Evolutionary conservation across 2,797 vertebrate species (phyloP).

Genomic region (Enteromius trimaculatus): DNA sequence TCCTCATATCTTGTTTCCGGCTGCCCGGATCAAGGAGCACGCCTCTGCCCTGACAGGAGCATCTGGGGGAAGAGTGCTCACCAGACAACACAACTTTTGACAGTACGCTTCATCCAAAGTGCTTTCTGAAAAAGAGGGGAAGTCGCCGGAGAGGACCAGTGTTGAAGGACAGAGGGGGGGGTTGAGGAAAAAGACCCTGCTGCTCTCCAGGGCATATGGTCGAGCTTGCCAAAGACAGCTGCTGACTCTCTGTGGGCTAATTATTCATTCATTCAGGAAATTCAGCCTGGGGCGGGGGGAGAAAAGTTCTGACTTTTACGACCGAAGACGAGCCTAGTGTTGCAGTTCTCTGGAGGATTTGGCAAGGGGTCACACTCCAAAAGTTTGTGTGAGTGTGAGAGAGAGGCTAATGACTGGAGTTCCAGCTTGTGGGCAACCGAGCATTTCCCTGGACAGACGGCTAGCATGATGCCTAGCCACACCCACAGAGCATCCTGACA

Average conservation of each 20-base stretch:
- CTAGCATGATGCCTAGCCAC: constrained; percentile 59
- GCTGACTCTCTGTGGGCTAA: constrained; percentile 66
- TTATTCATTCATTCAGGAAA: constrained; percentile 57
- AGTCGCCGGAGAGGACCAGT: constrained; percentile 57
- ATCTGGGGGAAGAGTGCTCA: constrained; percentile 3
- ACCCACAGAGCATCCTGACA: constrained; percentile 67
- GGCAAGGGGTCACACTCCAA: constrained; percentile 5
- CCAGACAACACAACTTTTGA: constrained; percentile 62
- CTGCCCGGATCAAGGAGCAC: background rate
- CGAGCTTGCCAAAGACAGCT: constrained; percentile 65
- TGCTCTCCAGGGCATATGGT: constrained; percentile 64
- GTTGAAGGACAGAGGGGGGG: constrained; percentile 41
- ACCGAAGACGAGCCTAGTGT: constrained; percentile 31
- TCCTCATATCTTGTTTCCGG: constrained; percentile 24
- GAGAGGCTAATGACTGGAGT: constrained; percentile 58
- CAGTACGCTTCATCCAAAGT: constrained; percentile 59
- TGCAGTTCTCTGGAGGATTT: background rate
- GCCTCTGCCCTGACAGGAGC: background rate
- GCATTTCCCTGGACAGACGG: constrained; percentile 47
- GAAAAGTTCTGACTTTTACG: constrained; percentile 30
- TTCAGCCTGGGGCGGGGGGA: constrained; percentile 7
- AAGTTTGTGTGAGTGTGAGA: constrained; percentile 44
- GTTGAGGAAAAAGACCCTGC: constrained; percentile 47
- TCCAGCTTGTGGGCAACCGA: constrained; percentile 38
- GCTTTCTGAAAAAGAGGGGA: constrained; percentile 50